Conservation (phyloP, 2,888 invertebrate species). For the Apodemia duryi region DNA sequence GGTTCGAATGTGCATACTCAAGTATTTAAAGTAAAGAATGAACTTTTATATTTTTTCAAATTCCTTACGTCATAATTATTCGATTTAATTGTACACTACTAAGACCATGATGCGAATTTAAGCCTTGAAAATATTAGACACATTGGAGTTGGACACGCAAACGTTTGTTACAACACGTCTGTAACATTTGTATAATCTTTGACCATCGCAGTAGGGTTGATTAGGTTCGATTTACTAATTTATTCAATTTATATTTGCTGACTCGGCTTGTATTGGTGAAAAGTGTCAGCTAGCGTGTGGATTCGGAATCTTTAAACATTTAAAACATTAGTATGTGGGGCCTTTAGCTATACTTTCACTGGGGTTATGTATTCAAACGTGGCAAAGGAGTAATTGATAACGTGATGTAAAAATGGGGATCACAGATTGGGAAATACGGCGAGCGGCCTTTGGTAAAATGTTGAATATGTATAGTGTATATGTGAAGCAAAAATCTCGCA, state of each 20-base stretch:
- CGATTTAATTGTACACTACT: too few species aligned
- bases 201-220: conserved; percentile 55
- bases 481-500: too few species aligned
- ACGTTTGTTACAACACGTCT: not conserved
- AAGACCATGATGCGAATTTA: too few species aligned
- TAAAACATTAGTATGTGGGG: conserved; percentile 71
- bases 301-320: conserved; percentile 71
- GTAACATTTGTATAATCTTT: conserved; percentile 43
- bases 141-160: not conserved
- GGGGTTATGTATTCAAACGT: conserved; percentile 74
- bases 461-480: too few species aligned
- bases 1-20: too few species aligned
- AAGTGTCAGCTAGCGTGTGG: conserved; percentile 58
- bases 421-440: conserved; percentile 37
- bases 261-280: conserved; percentile 62
- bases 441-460: conserved; percentile 14
- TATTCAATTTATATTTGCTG: conserved; percentile 72
- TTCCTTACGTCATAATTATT: too few species aligned
- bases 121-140: too few species aligned
- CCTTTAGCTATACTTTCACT: conserved; percentile 71
- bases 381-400: conserved; percentile 64
- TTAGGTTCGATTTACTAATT: conserved; percentile 63
- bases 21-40: too few species aligned
- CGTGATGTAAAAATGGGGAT: conserved; percentile 61
- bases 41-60: too few species aligned